Percentiles rank a stretch among this genome's conserved stretches.
These are phyloP conservation scores for Gari tellinella DNA, from an alignment of 2,888 invertebrate genomes.

Conservation along the genomic window DNA sequence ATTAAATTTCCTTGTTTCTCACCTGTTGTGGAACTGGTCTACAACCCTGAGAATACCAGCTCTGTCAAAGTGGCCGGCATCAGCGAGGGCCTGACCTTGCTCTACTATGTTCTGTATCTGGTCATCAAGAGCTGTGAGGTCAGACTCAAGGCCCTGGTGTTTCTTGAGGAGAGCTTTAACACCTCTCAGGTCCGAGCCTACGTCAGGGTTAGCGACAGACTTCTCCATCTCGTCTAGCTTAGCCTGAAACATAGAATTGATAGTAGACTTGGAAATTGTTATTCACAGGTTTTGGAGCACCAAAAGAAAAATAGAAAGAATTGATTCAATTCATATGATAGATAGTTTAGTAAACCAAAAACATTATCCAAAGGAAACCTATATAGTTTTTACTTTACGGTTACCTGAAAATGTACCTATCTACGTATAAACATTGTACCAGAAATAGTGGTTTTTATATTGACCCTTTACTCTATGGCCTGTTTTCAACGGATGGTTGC, in stretches of 20 bases:
- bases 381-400: too few species aligned
- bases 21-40: constrained; percentile 89
- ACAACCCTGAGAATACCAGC: constrained; percentile 92
- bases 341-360: too few species aligned
- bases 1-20: too few species aligned
- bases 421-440: too few species aligned
- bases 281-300: neutral
- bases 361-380: too few species aligned
- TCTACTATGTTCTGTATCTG: constrained; percentile 91
- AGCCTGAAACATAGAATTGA: constrained; percentile 63
- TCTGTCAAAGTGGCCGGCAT: constrained; percentile 97
- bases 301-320: neutral
- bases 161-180: constrained; percentile 96
- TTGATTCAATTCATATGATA: too few species aligned
- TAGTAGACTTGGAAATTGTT: neutral
- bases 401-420: too few species aligned
- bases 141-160: constrained; percentile 92
- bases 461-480: too few species aligned
- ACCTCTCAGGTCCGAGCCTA: constrained; percentile 94
- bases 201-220: constrained; percentile 90
- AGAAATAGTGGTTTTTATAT: too few species aligned
- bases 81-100: constrained; percentile 93
- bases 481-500: too few species aligned
- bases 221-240: constrained; percentile 94
- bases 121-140: constrained; percentile 92